Percentiles rank a stretch among this genome's conserved stretches.
Evolutionary conservation across 2,113 vertebrate genomes (phyloP).

Genomic region (Gopherus flavomarginatus): DNA sequence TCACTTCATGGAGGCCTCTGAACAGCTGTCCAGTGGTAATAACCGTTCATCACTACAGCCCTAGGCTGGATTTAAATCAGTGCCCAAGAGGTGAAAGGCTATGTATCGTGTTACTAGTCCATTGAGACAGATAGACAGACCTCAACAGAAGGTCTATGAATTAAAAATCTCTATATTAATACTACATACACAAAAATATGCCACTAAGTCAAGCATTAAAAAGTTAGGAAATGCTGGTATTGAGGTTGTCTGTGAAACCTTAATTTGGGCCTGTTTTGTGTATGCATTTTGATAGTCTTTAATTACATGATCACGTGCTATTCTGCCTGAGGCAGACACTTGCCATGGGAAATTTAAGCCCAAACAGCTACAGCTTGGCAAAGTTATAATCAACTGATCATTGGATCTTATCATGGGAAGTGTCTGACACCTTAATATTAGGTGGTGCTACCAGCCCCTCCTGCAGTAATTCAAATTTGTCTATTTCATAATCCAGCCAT

Average conservation of each 20-base stretch:
- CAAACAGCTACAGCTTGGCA: constrained; percentile 40
- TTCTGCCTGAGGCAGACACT: constrained; percentile 64
- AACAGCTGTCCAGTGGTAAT: not conserved
- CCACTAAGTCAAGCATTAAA: constrained; percentile 50
- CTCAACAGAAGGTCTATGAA: constrained; percentile 7
- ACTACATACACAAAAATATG: not conserved
- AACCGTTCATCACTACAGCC: not conserved
- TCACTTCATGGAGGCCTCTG: not conserved
- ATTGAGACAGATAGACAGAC: not conserved
- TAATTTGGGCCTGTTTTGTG: constrained; percentile 69
- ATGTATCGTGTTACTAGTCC: not conserved
- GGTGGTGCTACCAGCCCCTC: not conserved
- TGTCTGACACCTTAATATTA: not conserved
- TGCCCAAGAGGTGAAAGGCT: not conserved
- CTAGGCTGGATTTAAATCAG: not conserved
- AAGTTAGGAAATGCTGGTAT: constrained; percentile 55
- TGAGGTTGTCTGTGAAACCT: constrained; percentile 66
- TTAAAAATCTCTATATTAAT: constrained; percentile 28
- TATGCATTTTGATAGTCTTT: constrained; percentile 46
- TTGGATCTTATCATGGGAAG: not conserved
- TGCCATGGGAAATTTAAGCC: constrained; percentile 56
- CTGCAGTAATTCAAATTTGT: not conserved
- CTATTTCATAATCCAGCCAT: not conserved
- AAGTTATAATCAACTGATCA: constrained; percentile 7
- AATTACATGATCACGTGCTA: constrained; percentile 64